Base-by-base conservation (phyloP, 2,888 invertebrate species). In the Leptura quadrifasciata region DNA sequence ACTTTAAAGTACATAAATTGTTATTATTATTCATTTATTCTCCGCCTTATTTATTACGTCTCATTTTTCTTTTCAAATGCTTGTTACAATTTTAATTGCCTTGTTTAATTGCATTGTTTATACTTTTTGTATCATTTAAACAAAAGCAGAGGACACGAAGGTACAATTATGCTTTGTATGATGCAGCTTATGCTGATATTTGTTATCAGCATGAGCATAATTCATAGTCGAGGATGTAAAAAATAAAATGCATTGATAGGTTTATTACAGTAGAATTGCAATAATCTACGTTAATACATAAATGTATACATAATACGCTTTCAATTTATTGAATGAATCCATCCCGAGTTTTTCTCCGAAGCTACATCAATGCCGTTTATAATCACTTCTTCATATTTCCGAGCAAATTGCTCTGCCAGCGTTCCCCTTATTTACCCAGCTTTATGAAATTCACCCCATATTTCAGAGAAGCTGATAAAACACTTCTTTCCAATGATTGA, bases 391-490 rank as follows among this genome's bases (percentile, higher is more conserved):
- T 47, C n/a, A n/a, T n/a, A 47, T n/a, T 47, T 47, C 47, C 47
- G 47, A n/a, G 5, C 47, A 47, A 47, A 47, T 47, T 15, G 15
- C 47, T 47, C 24, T 47, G 15, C 1, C 47, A 47, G 47, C 47
- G n/a, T 15, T 47, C 47, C 15, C 47, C 47, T 47, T 47, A 47
- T 47, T 47, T 47, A n/a, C 39, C 10, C 39, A 39, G 47, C 63
- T 39, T 47, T 20, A 21, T 20, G 20, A 65, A 65, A 65, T 65
- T 15, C 65, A 52, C 52, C 65, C 52, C 52, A 52, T 65, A 54
- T 21, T 71, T 61, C 60, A 47, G 4, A 39, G 71, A 71, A 61
- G 52, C 71, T 20, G 24, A 47, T 61, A 60, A 61, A 71, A 71
- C 54, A 52, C 47, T 60, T 52, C 52, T 71, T 60, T 71, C 61